A percentile compares a stretch with the other conserved stretches of the same genome.
Evolutionary conservation across 2,888 invertebrate genomes (phyloP).

Genomic region (Petrophora chlorosata): DNA sequence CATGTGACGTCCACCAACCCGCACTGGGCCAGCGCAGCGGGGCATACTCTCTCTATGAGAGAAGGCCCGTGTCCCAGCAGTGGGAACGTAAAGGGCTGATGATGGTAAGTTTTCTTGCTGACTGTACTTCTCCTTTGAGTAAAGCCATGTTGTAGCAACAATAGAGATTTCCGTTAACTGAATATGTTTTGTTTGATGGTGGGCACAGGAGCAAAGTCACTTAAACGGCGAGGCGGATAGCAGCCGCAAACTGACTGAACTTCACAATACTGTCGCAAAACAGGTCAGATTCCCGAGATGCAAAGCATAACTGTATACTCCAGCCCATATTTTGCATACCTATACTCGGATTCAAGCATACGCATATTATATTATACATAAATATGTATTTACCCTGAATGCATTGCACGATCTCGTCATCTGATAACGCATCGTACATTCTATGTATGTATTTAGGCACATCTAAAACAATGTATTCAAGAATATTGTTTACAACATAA

Average conservation of each 20-base stretch:
- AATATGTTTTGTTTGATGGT: constrained; percentile 59
- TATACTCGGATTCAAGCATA: not conserved
- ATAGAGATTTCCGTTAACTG: constrained; percentile 44
- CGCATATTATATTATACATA: constrained; percentile 10
- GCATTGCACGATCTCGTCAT: too few species aligned
- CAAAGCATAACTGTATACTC: not conserved
- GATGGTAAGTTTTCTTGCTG: not conserved
- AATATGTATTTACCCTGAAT: too few species aligned
- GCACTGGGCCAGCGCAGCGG: too few species aligned
- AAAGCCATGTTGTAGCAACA: constrained; percentile 34
- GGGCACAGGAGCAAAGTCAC: constrained; percentile 74
- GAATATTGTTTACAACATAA: not conserved
- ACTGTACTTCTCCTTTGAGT: constrained; percentile 2
- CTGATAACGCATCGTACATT: not conserved
- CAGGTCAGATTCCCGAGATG: constrained; percentile 84
- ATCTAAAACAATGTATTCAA: not conserved
- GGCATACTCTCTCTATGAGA: too few species aligned
- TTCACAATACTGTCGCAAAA: constrained; percentile 93
- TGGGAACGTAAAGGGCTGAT: too few species aligned
- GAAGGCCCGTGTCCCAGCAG: too few species aligned
- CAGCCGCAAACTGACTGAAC: constrained; percentile 87
- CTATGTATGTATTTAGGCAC: not conserved
- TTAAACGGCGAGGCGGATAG: constrained; percentile 74
- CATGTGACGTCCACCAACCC: too few species aligned
- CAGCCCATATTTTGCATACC: not conserved